These are phyloP conservation scores for Saccostrea glomerata DNA, from an alignment of 1,140 invertebrate genomes.

Conservation along the genomic window DNA sequence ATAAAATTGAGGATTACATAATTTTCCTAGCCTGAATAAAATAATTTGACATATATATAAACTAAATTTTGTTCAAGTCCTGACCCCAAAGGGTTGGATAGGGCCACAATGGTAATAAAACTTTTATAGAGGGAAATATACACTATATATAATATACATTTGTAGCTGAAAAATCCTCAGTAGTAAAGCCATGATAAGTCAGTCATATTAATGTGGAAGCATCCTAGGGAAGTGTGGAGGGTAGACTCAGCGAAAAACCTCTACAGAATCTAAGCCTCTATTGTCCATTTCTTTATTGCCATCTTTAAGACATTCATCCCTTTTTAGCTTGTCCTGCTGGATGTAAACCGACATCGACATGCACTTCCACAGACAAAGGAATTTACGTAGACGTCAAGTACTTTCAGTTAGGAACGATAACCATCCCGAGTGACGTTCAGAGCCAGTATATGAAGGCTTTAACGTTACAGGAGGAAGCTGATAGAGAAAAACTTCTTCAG, in stretches of 20 bases:
- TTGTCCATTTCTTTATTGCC: background rate
- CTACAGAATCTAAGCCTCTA: too few species aligned
- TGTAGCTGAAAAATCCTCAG: background rate
- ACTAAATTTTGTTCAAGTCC: too few species aligned
- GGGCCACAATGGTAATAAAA: too few species aligned
- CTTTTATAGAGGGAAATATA: background rate
- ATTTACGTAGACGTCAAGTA: slow-evolving; percentile 73
- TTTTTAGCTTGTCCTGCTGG: slow-evolving; percentile 60
- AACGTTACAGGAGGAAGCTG: slow-evolving; percentile 68
- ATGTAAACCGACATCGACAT: slow-evolving; percentile 62
- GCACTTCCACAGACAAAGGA: slow-evolving; percentile 66
- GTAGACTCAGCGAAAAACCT: too few species aligned
- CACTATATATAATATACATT: background rate
- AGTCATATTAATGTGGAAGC: too few species aligned
- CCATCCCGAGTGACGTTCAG: slow-evolving; percentile 68
- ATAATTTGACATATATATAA: too few species aligned
- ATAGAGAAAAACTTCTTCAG: slow-evolving; percentile 67
- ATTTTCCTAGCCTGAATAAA: too few species aligned
- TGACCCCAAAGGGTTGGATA: too few species aligned
- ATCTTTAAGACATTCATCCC: background rate
- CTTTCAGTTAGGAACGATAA: slow-evolving; percentile 69
- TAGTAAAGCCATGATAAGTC: background rate
- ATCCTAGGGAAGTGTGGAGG: background rate
- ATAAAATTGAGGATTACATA: too few species aligned
- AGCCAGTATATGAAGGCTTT: slow-evolving; percentile 68